Conservation (phyloP, 2,113 vertebrate genomes). For the Lontra canadensis region DNA sequence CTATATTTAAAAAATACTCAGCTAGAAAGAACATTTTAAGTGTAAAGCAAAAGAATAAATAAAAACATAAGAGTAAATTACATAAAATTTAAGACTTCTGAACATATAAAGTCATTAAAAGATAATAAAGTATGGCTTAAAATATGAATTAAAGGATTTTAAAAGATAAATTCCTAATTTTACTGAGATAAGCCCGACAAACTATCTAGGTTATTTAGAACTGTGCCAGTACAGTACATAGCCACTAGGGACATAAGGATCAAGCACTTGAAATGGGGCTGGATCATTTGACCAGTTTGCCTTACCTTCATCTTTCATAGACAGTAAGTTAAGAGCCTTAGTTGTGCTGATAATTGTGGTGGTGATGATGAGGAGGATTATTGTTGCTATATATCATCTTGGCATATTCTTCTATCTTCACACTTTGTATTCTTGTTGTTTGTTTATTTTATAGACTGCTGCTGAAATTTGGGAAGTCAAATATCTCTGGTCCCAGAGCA, state of each 20-base stretch:
- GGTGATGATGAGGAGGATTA: not conserved
- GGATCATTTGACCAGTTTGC: not conserved
- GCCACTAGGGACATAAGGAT: not conserved
- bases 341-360: not conserved
- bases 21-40: not conserved
- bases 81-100: not conserved
- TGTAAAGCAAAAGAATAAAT: not conserved
- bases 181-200: not conserved
- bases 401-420: not conserved
- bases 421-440: not conserved
- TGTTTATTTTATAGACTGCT: not conserved
- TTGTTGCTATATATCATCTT: not conserved
- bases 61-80: not conserved
- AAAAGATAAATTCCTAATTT: not conserved
- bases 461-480: not conserved
- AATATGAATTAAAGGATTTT: not conserved
- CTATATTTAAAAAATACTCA: not conserved
- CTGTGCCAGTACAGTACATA: fast-evolving
- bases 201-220: not conserved
- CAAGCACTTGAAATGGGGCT: not conserved
- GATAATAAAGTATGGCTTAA: not conserved
- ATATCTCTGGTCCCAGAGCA: not conserved
- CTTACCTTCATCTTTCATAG: not conserved
- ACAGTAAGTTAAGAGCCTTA: not conserved
- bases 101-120: not conserved